These are phyloP conservation scores for Pharmacophagus antenor DNA, from an alignment of 2,888 invertebrate genomes.

Conservation along the genomic window DNA sequence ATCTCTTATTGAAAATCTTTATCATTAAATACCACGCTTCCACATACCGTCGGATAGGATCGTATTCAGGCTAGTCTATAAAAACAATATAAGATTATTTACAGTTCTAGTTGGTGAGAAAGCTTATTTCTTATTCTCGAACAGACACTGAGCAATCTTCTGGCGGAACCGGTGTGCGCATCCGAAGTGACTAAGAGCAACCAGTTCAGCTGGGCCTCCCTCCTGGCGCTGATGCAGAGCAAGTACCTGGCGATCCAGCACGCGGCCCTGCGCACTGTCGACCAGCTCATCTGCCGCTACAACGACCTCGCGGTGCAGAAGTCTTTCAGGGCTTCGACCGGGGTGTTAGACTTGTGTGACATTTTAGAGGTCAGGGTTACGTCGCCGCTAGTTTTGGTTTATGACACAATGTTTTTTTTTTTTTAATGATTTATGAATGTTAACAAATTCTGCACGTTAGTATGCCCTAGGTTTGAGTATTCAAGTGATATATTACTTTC, in stretches of 20 bases:
- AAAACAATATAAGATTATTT: too few relatives aligned
- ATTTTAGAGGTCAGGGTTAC: conserved; percentile 66
- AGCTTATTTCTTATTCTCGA: conserved; percentile 1
- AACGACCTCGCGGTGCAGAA: conserved; percentile 72
- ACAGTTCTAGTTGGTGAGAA: too few relatives aligned
- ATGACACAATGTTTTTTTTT: too few relatives aligned
- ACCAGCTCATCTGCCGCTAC: conserved; percentile 69
- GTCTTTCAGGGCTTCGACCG: conserved; percentile 72
- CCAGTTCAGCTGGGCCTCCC: conserved; percentile 71
- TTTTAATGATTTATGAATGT: too few relatives aligned
- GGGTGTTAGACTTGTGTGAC: conserved; percentile 71
- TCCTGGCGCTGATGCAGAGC: conserved; percentile 72
- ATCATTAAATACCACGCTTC: too few relatives aligned
- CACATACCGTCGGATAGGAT: too few relatives aligned
- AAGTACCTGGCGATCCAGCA: conserved; percentile 75
- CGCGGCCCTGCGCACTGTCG: conserved; percentile 68
- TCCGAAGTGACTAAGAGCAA: conserved; percentile 70
- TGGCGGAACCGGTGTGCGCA: conserved; percentile 73
- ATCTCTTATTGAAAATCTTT: too few relatives aligned
- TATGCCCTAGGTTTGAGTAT: too few relatives aligned
- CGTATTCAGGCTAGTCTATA: too few relatives aligned
- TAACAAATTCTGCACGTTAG: too few relatives aligned
- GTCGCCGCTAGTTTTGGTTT: not conserved
- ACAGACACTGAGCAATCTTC: conserved; percentile 70
- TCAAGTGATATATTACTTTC: too few relatives aligned